Evolutionary conservation across 2,797 vertebrate species (phyloP).

Genomic region (Notoglanidium macrostoma): DNA sequence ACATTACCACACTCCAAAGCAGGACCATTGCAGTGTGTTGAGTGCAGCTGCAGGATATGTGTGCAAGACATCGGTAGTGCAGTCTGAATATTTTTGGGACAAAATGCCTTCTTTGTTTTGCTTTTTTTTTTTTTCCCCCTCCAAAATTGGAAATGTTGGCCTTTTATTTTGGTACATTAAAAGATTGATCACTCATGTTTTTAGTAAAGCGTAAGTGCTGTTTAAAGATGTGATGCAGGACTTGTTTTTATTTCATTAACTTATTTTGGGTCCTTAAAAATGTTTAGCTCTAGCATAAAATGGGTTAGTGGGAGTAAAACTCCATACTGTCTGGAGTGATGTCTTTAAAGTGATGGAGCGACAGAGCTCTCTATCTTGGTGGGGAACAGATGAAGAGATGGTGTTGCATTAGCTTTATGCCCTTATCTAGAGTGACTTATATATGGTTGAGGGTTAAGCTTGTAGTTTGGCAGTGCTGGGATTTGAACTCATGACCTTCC

Average conservation of each 20-base stretch:
- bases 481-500: no score
- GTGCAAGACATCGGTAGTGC: background rate
- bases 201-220: slow-evolving; percentile 78
- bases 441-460: no score
- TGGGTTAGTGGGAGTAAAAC: no score
- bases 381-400: no score
- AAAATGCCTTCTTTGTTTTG: slow-evolving; percentile 57
- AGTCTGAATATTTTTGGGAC: slow-evolving; percentile 47
- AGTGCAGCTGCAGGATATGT: slow-evolving; percentile 39
- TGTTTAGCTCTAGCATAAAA: background rate
- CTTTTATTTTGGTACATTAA: slow-evolving; percentile 71
- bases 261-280: background rate
- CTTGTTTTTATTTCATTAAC: slow-evolving; percentile 49
- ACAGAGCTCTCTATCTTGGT: no score
- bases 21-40: slow-evolving; percentile 50
- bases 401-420: no score
- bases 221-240: slow-evolving; percentile 67
- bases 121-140: slow-evolving; percentile 49
- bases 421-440: no score
- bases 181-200: slow-evolving; percentile 77
- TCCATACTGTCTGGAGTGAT: no score
- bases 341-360: no score
- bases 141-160: slow-evolving; percentile 56
- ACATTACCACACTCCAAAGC: slow-evolving; percentile 56
- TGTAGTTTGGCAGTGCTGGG: no score